Evolutionary conservation across 2,113 vertebrate genomes (phyloP).

Genomic region (Nerophis lumbriciformis): DNA sequence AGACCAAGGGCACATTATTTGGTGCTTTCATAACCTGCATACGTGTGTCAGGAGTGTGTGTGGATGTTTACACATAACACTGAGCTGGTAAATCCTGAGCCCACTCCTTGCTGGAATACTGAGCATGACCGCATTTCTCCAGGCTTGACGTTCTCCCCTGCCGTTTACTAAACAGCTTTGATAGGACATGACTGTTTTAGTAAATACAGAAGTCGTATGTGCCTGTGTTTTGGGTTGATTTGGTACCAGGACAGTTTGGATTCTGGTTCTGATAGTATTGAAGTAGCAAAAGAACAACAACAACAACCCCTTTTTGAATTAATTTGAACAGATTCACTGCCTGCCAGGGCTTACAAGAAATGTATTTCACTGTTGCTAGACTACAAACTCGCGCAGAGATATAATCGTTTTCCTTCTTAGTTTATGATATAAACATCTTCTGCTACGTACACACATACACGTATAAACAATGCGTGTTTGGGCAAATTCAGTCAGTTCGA

Average conservation of each 20-base stretch:
- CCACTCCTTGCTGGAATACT: slow-evolving; percentile 35
- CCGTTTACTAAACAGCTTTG: slow-evolving; percentile 75
- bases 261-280: slow-evolving; percentile 26
- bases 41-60: slow-evolving; percentile 68
- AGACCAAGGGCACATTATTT: slow-evolving; percentile 24
- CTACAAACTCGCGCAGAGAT: slow-evolving; percentile 26
- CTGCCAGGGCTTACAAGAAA: slow-evolving; percentile 11
- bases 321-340: slow-evolving; percentile 14
- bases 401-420: slow-evolving; percentile 39
- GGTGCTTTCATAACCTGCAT: slow-evolving; percentile 49
- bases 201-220: slow-evolving; percentile 61
- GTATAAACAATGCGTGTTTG: slow-evolving; percentile 15
- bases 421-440: slow-evolving; percentile 60
- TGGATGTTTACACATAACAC: slow-evolving; percentile 73
- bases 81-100: slow-evolving; percentile 38
- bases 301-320: slow-evolving; percentile 1
- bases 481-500: slow-evolving; percentile 51
- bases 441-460: slow-evolving; percentile 1
- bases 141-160: slow-evolving; percentile 55
- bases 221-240: slow-evolving; percentile 61
- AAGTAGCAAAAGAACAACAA: slow-evolving; percentile 4
- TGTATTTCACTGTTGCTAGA: neutral
- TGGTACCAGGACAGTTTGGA: slow-evolving; percentile 47
- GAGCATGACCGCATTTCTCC: slow-evolving; percentile 63
- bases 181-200: slow-evolving; percentile 71